These are phyloP conservation scores for Eulithis testata DNA, from an alignment of 2,888 invertebrate species.

Conservation along the genomic window DNA sequence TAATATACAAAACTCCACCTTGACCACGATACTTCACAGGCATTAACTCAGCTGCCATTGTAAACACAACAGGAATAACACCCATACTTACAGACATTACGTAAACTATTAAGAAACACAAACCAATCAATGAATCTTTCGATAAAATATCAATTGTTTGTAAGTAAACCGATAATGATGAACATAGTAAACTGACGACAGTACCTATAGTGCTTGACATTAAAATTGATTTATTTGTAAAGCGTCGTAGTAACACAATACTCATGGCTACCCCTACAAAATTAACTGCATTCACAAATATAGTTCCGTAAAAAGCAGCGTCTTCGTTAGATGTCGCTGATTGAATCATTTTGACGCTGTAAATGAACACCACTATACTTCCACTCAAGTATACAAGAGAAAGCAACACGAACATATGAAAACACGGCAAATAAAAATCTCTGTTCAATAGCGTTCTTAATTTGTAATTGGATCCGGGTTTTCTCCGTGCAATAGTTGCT, in stretches of 20 bases:
- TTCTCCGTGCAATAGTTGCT: constrained; percentile 18
- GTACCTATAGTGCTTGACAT: constrained; percentile 10
- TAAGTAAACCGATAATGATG: constrained; percentile 21
- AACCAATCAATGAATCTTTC: constrained; percentile 31
- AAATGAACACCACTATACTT: constrained; percentile 22
- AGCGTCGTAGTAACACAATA: constrained; percentile 10
- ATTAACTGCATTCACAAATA: constrained; percentile 10
- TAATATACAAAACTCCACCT: constrained; percentile 36
- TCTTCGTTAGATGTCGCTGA: constrained; percentile 19
- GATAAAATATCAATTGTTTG: constrained; percentile 24
- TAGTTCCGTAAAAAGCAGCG: constrained; percentile 18
- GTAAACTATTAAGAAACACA: constrained; percentile 29
- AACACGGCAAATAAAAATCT: constrained; percentile 27
- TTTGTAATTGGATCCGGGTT: background rate
- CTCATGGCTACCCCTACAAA: constrained; percentile 4
- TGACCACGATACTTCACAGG: constrained; percentile 37
- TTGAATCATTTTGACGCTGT: constrained; percentile 25
- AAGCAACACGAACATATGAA: constrained; percentile 28
- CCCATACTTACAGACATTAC: constrained; percentile 29
- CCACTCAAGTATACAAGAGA: constrained; percentile 27
- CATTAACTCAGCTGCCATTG: constrained; percentile 34
- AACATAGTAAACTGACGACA: constrained; percentile 9
- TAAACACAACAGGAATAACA: constrained; percentile 22
- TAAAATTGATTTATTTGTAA: constrained; percentile 26
- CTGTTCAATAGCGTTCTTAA: constrained; percentile 17